Conservation (phyloP, 2,888 invertebrate genomes). For the Tipula confusa region DNA sequence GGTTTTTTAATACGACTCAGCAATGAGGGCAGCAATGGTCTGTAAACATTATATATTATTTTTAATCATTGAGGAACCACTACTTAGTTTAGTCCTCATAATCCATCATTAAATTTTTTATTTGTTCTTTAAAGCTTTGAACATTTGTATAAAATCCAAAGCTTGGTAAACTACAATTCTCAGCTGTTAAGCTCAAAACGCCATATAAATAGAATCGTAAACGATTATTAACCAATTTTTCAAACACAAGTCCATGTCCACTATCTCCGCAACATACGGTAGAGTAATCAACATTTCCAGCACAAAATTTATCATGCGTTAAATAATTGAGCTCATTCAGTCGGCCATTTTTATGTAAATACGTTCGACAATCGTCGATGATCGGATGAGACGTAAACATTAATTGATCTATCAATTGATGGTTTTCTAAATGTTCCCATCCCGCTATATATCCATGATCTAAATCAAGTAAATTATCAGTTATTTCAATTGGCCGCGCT, state of each 20-base stretch:
- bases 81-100: background rate
- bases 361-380: background rate
- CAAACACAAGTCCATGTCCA: background rate
- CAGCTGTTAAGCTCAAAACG: background rate
- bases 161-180: background rate
- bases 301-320: background rate
- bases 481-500: background rate
- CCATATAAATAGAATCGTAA: background rate
- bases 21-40: too few relatives aligned
- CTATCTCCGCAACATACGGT: background rate
- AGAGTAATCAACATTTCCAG: background rate
- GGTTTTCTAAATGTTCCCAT: background rate
- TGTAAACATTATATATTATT: too few relatives aligned
- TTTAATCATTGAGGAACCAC: too few relatives aligned
- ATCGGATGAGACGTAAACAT: background rate
- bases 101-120: background rate
- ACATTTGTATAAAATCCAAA: background rate
- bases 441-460: background rate
- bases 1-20: too few relatives aligned
- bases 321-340: background rate
- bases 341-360: background rate
- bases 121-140: background rate
- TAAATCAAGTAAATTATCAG: background rate
- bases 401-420: background rate
- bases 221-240: background rate